phyloP scores from a whole-genome alignment of 2,113 vertebrate species.

The Echinops telfairi region DNA sequence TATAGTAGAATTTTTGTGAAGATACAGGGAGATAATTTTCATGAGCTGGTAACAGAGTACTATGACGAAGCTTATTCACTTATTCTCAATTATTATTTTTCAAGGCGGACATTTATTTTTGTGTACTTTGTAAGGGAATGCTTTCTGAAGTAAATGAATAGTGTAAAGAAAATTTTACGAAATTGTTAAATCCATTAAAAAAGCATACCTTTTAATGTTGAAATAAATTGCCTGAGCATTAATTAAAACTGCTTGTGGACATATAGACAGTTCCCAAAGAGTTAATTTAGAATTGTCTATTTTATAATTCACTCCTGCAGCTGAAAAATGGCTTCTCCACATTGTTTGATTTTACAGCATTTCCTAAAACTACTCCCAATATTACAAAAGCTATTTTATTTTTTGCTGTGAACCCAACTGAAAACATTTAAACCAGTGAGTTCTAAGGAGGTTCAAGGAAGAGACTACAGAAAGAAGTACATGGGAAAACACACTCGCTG shows the following conservation, averaged over 20 bases:
- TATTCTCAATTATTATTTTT: conserved; percentile 37
- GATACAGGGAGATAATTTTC: neutral
- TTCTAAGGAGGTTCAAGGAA: conserved; percentile 20
- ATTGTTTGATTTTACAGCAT: conserved; percentile 3
- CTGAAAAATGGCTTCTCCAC: conserved; percentile 12
- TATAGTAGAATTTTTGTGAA: neutral
- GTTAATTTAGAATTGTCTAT: neutral
- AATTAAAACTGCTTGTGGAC: neutral
- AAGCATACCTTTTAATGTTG: conserved; percentile 33
- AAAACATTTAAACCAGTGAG: conserved; percentile 23
- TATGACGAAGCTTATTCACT: neutral
- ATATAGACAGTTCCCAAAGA: neutral
- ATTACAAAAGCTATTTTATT: conserved; percentile 61
- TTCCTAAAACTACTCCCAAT: neutral
- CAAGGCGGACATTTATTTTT: neutral
- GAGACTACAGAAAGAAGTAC: neutral
- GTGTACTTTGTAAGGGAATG: neutral
- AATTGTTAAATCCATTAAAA: conserved; percentile 27
- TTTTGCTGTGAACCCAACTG: conserved; percentile 51
- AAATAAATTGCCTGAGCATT: conserved; percentile 18
- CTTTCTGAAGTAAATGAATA: conserved; percentile 1
- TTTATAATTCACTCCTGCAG: conserved; percentile 15
- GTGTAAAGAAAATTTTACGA: neutral
- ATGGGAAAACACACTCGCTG: neutral
- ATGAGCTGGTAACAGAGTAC: neutral